phyloP scores from a whole-genome alignment of 2,888 invertebrate species.

The Callyntrura sp. region DNA sequence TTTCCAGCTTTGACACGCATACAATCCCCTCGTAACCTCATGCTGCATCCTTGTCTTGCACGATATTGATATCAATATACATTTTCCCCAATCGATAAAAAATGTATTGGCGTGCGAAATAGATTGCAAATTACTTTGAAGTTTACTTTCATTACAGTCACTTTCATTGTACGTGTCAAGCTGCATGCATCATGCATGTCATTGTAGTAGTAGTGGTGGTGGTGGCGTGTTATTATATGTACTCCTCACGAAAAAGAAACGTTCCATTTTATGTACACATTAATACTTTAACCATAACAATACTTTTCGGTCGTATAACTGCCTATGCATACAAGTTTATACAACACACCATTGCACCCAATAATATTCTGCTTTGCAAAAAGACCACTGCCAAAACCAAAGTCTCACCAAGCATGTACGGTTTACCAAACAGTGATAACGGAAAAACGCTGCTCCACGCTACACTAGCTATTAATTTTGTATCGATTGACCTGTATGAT shows the following conservation, averaged over 20 bases:
- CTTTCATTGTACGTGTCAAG: slow-evolving; percentile 11
- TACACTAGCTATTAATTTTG: slow-evolving; percentile 49
- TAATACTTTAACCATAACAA: not conserved
- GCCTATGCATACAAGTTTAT: not conserved
- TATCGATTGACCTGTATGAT: slow-evolving; percentile 59
- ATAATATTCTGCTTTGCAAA: not conserved
- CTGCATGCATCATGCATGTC: not conserved
- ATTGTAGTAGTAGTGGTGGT: too few species aligned
- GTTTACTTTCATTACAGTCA: slow-evolving; percentile 9
- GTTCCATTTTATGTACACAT: not conserved
- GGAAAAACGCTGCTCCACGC: not conserved
- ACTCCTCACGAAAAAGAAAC: slow-evolving; percentile 14
- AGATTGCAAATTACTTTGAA: not conserved
- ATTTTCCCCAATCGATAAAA: not conserved
- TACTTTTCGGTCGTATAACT: not conserved
- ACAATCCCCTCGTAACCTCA: too few species aligned
- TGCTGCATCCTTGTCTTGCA: too few species aligned
- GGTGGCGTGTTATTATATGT: not conserved
- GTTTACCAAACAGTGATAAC: not conserved
- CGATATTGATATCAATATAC: too few species aligned
- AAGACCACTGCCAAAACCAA: not conserved
- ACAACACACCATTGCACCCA: not conserved
- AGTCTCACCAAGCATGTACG: not conserved
- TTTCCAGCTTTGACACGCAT: too few species aligned
- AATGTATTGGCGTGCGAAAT: slow-evolving; percentile 26